These are phyloP conservation scores for Cyprinodon variegatus DNA, from an alignment of 2,113 vertebrate species.

Conservation along the genomic window DNA sequence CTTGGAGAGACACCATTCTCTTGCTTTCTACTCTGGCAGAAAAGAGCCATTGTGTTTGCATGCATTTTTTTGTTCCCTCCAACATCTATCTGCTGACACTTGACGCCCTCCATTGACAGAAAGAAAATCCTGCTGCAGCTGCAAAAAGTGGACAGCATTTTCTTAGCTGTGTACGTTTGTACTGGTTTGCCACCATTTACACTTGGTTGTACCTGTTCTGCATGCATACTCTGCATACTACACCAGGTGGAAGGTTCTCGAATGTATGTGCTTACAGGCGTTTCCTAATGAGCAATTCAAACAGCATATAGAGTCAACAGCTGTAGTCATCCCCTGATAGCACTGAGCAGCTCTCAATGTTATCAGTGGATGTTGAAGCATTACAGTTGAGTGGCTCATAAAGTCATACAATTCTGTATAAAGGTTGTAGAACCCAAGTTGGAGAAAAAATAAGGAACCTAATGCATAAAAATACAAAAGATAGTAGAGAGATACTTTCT, in stretches of 20 bases:
- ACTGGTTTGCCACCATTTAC: slow-evolving; percentile 7
- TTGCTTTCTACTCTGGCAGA: slow-evolving; percentile 60
- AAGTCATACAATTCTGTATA: neutral
- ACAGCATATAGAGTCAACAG: slow-evolving; percentile 36
- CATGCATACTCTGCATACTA: slow-evolving; percentile 24
- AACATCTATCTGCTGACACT: slow-evolving; percentile 62
- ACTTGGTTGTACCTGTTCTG: neutral
- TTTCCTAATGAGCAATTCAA: slow-evolving; percentile 62
- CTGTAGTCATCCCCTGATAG: slow-evolving; percentile 47
- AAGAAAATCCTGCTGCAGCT: slow-evolving; percentile 60
- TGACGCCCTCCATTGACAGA: slow-evolving; percentile 58
- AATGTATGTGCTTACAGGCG: slow-evolving; percentile 13
- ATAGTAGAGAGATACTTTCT: neutral
- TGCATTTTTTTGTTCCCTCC: slow-evolving; percentile 37
- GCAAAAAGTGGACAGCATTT: slow-evolving; percentile 20
- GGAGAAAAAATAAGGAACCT: neutral
- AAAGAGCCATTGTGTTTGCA: slow-evolving; percentile 64
- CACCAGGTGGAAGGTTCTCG: slow-evolving; percentile 8
- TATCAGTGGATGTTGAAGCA: slow-evolving; percentile 45
- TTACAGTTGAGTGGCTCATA: slow-evolving; percentile 22
- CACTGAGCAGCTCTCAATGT: slow-evolving; percentile 12
- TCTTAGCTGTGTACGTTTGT: slow-evolving; percentile 17
- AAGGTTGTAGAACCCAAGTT: neutral
- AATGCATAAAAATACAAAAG: neutral
- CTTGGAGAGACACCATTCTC: slow-evolving; percentile 15